Percentiles rank a stretch among this genome's conserved stretches.
phyloP scores from a whole-genome alignment of 2,888 invertebrate species.

The Diaperis boleti region DNA sequence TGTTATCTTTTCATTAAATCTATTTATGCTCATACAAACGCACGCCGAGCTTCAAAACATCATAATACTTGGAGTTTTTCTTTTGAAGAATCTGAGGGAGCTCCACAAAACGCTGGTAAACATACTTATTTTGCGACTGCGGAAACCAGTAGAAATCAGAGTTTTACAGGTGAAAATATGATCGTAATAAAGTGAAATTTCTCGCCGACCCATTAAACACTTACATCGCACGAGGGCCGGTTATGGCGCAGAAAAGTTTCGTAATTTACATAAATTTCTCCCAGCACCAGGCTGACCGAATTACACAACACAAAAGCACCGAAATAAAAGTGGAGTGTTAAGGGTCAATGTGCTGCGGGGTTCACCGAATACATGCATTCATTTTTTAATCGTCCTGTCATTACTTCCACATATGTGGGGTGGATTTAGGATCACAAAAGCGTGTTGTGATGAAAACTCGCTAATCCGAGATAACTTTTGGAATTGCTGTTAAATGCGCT shows the following conservation, averaged over 20 bases:
- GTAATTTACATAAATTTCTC: slow-evolving; percentile 34
- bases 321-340: slow-evolving; percentile 21
- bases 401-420: too few relatives aligned
- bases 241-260: slow-evolving; percentile 31
- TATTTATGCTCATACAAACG: background rate
- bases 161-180: slow-evolving; percentile 1
- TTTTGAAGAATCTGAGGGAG: background rate
- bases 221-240: slow-evolving; percentile 30
- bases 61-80: background rate
- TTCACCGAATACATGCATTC: background rate
- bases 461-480: too few relatives aligned
- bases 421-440: too few relatives aligned
- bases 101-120: too few relatives aligned
- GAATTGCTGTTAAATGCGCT: too few relatives aligned
- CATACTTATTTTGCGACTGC: too few relatives aligned
- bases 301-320: slow-evolving; percentile 24
- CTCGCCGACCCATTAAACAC: slow-evolving; percentile 30
- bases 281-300: slow-evolving; percentile 29
- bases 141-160: background rate
- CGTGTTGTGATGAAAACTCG: too few relatives aligned
- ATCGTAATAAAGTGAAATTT: slow-evolving; percentile 23
- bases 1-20: background rate
- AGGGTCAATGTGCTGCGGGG: slow-evolving; percentile 11
- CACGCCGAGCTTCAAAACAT: background rate
- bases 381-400: background rate